Conservation (phyloP, 1,140 invertebrate species). For the Drosophila navojoa region DNA sequence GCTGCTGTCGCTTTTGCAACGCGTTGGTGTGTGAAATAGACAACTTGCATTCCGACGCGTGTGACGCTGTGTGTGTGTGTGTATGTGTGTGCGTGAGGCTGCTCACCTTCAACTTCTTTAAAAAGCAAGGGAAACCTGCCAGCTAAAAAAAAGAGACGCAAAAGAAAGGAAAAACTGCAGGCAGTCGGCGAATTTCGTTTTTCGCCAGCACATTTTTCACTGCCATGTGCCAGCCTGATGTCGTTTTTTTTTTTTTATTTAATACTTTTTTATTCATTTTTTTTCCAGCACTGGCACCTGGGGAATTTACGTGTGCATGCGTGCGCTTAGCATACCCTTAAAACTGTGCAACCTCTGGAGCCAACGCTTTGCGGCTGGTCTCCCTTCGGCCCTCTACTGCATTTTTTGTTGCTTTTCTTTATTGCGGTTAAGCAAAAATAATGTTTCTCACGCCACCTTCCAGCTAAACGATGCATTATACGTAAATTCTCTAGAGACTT, state of each 20-base stretch:
- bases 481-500: slow-evolving; percentile 28
- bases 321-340: slow-evolving; percentile 56
- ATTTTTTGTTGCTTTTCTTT: slow-evolving; percentile 13
- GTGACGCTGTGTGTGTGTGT: slow-evolving; percentile 22
- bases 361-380: slow-evolving; percentile 24
- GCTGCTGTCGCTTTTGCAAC: slow-evolving; percentile 44
- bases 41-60: slow-evolving; percentile 57
- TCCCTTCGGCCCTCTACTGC: neutral
- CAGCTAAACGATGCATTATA: slow-evolving; percentile 1
- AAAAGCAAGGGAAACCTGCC: slow-evolving; percentile 28
- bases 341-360: slow-evolving; percentile 24
- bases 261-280: neutral
- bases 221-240: slow-evolving; percentile 66
- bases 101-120: slow-evolving; percentile 43
- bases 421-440: slow-evolving; percentile 65
- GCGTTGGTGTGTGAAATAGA: slow-evolving; percentile 76
- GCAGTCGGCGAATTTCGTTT: slow-evolving; percentile 39
- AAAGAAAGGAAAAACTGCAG: slow-evolving; percentile 42
- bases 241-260: slow-evolving; percentile 37
- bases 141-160: neutral
- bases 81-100: slow-evolving; percentile 2
- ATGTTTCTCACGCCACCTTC: slow-evolving; percentile 25
- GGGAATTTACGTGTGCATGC: slow-evolving; percentile 73
- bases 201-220: slow-evolving; percentile 62
- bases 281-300: slow-evolving; percentile 61